Percentiles rank a stretch among this genome's conserved stretches.
Conservation (phyloP, 1,140 invertebrate genomes). For the Drosophila micromelanica region DNA sequence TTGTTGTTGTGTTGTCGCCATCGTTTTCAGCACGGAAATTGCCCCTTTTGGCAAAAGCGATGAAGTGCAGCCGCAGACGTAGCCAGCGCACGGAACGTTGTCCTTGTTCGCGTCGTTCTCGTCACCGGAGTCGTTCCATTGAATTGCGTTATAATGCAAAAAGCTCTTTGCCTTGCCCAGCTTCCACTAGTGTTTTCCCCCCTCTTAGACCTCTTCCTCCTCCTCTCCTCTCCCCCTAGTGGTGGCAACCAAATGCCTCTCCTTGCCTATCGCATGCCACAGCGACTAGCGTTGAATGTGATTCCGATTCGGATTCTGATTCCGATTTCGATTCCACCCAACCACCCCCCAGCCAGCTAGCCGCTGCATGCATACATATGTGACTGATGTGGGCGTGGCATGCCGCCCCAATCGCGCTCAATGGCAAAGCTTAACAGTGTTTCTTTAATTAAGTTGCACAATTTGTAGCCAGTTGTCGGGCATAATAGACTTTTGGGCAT, state of each 20-base stretch:
- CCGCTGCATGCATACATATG: conserved; percentile 16
- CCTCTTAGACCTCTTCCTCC: no score
- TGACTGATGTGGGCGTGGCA: conserved; percentile 31
- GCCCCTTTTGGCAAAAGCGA: conserved; percentile 47
- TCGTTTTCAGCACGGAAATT: conserved; percentile 70
- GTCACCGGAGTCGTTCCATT: conserved; percentile 30
- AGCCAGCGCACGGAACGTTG: conserved; percentile 8
- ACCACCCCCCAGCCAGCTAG: not conserved
- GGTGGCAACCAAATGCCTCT: no score
- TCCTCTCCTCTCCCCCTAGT: no score
- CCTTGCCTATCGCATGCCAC: not conserved
- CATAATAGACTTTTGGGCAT: conserved; percentile 44
- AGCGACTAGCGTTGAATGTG: conserved; percentile 25
- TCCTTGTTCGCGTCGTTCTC: not conserved
- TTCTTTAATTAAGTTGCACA: conserved; percentile 81
- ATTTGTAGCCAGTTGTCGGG: conserved; percentile 75
- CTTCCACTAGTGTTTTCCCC: not conserved
- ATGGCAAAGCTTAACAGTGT: conserved; percentile 78
- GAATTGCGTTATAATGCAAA: conserved; percentile 49
- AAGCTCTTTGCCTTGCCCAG: conserved; percentile 40
- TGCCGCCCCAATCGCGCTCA: conserved; percentile 39
- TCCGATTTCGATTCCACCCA: not conserved
- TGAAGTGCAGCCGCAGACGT: conserved; percentile 26
- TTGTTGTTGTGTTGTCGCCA: conserved; percentile 54
- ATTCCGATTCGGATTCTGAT: conserved; percentile 11